phyloP scores from a whole-genome alignment of 2,113 vertebrate genomes.

The Solea senegalensis region DNA sequence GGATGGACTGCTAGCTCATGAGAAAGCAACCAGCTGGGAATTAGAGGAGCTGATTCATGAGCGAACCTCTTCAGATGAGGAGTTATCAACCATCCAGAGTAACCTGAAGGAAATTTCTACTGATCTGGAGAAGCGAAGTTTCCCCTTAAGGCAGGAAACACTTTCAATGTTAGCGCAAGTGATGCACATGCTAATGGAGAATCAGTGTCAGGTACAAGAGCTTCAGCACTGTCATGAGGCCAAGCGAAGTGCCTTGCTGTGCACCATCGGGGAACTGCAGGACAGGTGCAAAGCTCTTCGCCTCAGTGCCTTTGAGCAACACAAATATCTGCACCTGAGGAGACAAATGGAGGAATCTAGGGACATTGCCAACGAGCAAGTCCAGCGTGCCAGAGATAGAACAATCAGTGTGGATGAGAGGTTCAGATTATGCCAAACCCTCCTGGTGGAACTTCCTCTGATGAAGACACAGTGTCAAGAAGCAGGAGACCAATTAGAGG shows the following conservation, averaged over 20 bases:
- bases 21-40: slow-evolving; percentile 78
- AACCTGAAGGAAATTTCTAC: slow-evolving; percentile 73
- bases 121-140: slow-evolving; percentile 57
- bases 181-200: slow-evolving; percentile 71
- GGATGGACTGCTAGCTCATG: slow-evolving; percentile 77
- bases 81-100: slow-evolving; percentile 71
- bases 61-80: slow-evolving; percentile 77
- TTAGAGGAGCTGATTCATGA: slow-evolving; percentile 80
- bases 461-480: slow-evolving; percentile 79
- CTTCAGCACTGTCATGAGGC: slow-evolving; percentile 66
- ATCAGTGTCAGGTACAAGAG: slow-evolving; percentile 73
- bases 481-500: slow-evolving; percentile 77
- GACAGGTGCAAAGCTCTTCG: slow-evolving; percentile 74
- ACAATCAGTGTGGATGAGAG: slow-evolving; percentile 54
- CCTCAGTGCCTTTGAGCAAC: slow-evolving; percentile 66
- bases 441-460: slow-evolving; percentile 81
- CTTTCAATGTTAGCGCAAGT: slow-evolving; percentile 28
- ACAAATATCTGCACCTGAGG: slow-evolving; percentile 76
- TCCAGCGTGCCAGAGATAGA: slow-evolving; percentile 57
- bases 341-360: slow-evolving; percentile 76
- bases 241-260: slow-evolving; percentile 64
- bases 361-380: slow-evolving; percentile 74
- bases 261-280: slow-evolving; percentile 74
- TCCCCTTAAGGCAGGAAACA: slow-evolving; percentile 67
- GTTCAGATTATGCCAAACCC: slow-evolving; percentile 74